These are phyloP conservation scores for Hylomyscus alleni DNA, from an alignment of 2,797 vertebrate genomes.

Conservation along the genomic window DNA sequence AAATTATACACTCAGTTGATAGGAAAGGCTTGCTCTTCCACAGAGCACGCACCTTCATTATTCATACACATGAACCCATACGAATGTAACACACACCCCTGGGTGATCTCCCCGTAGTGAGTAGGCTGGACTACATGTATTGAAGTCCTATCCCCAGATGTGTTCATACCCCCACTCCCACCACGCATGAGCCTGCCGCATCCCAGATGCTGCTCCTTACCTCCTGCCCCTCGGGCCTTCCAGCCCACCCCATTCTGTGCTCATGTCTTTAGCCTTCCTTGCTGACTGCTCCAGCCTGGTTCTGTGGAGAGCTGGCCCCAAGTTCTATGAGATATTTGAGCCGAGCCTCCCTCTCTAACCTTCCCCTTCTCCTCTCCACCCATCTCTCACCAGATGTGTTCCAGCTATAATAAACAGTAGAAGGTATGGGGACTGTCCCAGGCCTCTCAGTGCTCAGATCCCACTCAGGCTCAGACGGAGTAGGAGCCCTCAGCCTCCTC, in stretches of 20 bases:
- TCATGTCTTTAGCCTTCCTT: not conserved
- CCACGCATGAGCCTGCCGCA: too few relatives aligned
- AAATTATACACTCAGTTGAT: not conserved
- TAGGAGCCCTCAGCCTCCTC: not conserved
- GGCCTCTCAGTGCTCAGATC: not conserved
- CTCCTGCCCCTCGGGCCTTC: not conserved
- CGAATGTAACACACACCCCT: not conserved
- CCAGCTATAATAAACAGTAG: not conserved
- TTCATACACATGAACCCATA: too few relatives aligned
- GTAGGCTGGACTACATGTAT: not conserved
- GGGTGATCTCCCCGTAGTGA: not conserved
- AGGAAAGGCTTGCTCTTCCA: rapidly evolving
- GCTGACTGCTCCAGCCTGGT: not conserved
- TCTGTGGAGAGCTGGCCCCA: not conserved
- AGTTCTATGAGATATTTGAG: not conserved
- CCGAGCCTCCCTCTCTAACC: not conserved
- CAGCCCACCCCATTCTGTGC: too few relatives aligned
- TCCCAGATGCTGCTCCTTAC: too few relatives aligned
- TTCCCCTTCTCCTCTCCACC: not conserved
- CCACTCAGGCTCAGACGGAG: not conserved
- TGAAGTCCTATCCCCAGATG: not conserved
- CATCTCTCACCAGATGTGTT: not conserved
- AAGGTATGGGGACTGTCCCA: not conserved
- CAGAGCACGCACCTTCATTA: not conserved
- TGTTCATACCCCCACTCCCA: too few relatives aligned